Base-by-base conservation (phyloP, 2,797 vertebrate species). In the Lophura swinhoii region DNA sequence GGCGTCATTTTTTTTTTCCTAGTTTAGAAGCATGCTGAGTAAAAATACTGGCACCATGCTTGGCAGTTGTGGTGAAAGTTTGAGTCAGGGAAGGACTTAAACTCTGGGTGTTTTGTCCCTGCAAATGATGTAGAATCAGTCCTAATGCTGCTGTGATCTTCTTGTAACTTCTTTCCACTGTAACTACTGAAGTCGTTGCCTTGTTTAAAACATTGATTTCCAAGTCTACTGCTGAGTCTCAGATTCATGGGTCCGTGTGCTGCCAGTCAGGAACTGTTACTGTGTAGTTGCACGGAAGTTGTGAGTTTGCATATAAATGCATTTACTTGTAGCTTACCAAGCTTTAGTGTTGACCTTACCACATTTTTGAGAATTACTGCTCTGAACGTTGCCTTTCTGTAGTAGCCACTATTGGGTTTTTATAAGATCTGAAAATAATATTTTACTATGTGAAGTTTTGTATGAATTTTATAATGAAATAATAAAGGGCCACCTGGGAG, bases 41-140 rank as follows among this genome's bases (percentile, higher is more conserved):
- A 55, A 63, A 16, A 84, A 24, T 68, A 17, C 1, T 49, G 35
- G 17, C 24, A 3, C 24, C 37, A 10, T 33, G 33, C 76, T 12
- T 41, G 48, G 39, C n/a, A 51, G 29, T 58, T 2, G 1, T n/a
- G 8, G 28, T 79, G 68, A 69, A 51, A 87, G 14, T 73, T 12
- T 39, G 12, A 58, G 31, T 63, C 68, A 48, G 31, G 53, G 12
- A 49, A 53, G 43, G 59, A 72, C 56, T 76, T 84, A 1, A 44
- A 0, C 49, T 75, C 48, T 14, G 53, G 20, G 23, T 0, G 0
- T 75, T 94, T 3, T 8, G 63, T 33, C 33, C 68, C n/a, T 80
- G 29, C 37, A 72, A 46, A 74, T 55, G 33, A 13, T 8, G 17
- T 53, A 39, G 73, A 73, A 66, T 89, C 66, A 21, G 12, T 48